Conservation (phyloP, 2,888 invertebrate species). For the Macrophya alboannulata region DNA sequence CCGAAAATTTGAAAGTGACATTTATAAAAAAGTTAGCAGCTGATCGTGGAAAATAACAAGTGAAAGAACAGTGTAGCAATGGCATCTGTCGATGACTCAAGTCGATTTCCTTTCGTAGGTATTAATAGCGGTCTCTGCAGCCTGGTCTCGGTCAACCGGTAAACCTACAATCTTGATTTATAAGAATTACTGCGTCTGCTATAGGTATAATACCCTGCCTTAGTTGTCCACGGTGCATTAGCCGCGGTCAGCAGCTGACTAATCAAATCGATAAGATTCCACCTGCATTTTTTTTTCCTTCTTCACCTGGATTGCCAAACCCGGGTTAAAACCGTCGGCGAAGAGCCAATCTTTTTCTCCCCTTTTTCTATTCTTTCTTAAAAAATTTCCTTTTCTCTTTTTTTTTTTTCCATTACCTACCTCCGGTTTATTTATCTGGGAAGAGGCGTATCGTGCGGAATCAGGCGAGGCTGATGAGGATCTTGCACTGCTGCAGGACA, state of each 20-base stretch:
- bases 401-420: background rate
- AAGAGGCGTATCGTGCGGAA: slow-evolving; percentile 77
- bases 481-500: slow-evolving; percentile 79
- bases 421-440: slow-evolving; percentile 71
- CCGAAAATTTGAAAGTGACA: slow-evolving; percentile 16
- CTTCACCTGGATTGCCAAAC: background rate
- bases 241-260: slow-evolving; percentile 10
- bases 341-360: background rate
- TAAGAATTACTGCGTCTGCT: slow-evolving; percentile 26
- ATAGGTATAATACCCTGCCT: background rate
- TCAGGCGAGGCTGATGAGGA: slow-evolving; percentile 78
- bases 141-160: slow-evolving; percentile 53
- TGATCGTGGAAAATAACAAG: slow-evolving; percentile 34
- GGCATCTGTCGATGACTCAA: slow-evolving; percentile 54
- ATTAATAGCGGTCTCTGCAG: slow-evolving; percentile 58
- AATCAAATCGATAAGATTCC: slow-evolving; percentile 37
- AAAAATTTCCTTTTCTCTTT: slow-evolving; percentile 25
- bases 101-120: slow-evolving; percentile 56
- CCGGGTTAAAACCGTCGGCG: background rate
- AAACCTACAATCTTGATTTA: slow-evolving; percentile 27
- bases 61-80: slow-evolving; percentile 47
- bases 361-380: slow-evolving; percentile 12
- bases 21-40: background rate
- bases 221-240: background rate
- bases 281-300: background rate